These are phyloP conservation scores for Aphyosemion australe DNA, from an alignment of 2,113 vertebrate species.

Conservation along the genomic window DNA sequence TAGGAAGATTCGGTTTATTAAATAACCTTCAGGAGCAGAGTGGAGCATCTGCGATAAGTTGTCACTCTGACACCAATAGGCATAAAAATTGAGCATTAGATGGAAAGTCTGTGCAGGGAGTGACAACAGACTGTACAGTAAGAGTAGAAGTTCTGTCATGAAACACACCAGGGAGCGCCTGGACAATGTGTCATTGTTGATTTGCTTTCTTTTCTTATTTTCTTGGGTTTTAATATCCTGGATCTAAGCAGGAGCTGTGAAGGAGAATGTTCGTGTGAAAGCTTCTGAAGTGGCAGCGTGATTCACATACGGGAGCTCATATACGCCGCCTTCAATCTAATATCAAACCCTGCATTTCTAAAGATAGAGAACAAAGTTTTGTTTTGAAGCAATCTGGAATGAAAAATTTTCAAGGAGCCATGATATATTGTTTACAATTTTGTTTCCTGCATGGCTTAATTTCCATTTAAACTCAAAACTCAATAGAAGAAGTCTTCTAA, in stretches of 20 bases:
- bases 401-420: slow-evolving; percentile 6
- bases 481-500: slow-evolving; percentile 25
- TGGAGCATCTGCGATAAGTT: slow-evolving; percentile 70
- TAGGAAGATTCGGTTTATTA: slow-evolving; percentile 76
- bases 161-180: slow-evolving; percentile 61
- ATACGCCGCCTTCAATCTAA: slow-evolving; percentile 1
- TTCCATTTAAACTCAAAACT: slow-evolving; percentile 44
- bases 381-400: slow-evolving; percentile 4
- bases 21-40: slow-evolving; percentile 72
- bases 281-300: too few relatives aligned
- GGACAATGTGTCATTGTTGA: slow-evolving; percentile 63
- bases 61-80: slow-evolving; percentile 68
- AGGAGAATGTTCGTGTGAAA: slow-evolving; percentile 39
- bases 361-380: slow-evolving; percentile 3
- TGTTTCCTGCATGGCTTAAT: slow-evolving; percentile 33
- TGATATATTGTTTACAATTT: slow-evolving; percentile 10
- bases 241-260: slow-evolving; percentile 51
- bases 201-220: slow-evolving; percentile 41
- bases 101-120: slow-evolving; percentile 52
- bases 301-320: too few relatives aligned
- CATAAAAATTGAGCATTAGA: slow-evolving; percentile 59
- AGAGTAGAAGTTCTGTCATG: slow-evolving; percentile 67
- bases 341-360: slow-evolving; percentile 27
- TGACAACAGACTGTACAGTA: slow-evolving; percentile 66
- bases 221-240: slow-evolving; percentile 57